Percentiles rank a stretch among this genome's conserved stretches.
Conservation (phyloP, 2,888 invertebrate species). For the Disparrhopalites patrizii region DNA sequence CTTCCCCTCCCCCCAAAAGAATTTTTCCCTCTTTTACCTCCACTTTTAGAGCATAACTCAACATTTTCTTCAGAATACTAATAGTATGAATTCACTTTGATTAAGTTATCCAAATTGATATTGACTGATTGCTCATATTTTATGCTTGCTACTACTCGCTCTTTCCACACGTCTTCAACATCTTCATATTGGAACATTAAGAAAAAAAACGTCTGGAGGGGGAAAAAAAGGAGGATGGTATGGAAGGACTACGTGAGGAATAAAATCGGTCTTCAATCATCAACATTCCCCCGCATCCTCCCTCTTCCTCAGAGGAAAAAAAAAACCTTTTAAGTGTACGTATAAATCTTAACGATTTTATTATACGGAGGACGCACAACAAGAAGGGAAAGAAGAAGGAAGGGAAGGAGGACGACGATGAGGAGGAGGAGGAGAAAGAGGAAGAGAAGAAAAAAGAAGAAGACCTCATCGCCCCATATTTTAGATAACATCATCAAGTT, state of each 20-base stretch:
- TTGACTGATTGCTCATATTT: slow-evolving; percentile 10
- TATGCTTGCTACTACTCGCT: not conserved
- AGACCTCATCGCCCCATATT: not conserved
- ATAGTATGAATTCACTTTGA: too few species aligned
- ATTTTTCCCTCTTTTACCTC: too few species aligned
- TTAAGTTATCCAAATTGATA: slow-evolving; percentile 17
- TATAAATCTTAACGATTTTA: too few species aligned
- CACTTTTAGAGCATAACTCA: too few species aligned
- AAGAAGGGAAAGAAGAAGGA: not conserved
- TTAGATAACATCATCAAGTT: too few species aligned
- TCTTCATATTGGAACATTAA: not conserved
- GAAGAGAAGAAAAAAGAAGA: not conserved
- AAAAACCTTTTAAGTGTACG: too few species aligned
- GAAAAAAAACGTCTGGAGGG: too few species aligned
- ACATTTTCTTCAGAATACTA: too few species aligned
- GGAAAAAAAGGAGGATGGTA: too few species aligned
- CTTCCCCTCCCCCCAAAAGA: too few species aligned
- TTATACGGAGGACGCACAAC: not conserved
- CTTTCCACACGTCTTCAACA: not conserved
- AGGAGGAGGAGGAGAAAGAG: not conserved
- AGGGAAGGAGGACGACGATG: not conserved
- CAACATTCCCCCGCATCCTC: slow-evolving; percentile 2
- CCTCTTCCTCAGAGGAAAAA: not conserved
- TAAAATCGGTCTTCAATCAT: slow-evolving; percentile 20
- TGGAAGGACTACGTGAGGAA: slow-evolving; percentile 20